Conservation (phyloP, 2,113 vertebrate genomes). For the Columbina picui region DNA sequence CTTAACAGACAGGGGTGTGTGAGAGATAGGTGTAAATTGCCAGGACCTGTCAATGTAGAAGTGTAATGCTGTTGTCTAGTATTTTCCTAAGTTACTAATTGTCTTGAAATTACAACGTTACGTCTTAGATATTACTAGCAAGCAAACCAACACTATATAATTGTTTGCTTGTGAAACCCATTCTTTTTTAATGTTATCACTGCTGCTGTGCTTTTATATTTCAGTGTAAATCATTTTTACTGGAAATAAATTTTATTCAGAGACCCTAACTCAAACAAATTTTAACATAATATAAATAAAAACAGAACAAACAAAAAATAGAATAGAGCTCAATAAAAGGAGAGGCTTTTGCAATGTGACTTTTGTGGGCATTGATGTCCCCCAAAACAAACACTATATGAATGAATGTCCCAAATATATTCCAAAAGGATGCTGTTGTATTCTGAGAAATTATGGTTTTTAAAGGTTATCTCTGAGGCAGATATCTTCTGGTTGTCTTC, state of each 20-base stretch:
- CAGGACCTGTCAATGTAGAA: neutral
- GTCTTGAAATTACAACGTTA: neutral
- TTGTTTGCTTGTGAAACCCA: neutral
- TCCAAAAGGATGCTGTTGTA: neutral
- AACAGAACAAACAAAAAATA: neutral
- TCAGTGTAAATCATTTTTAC: neutral
- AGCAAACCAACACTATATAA: neutral
- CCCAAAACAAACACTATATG: neutral
- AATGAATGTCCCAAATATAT: neutral
- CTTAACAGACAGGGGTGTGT: neutral
- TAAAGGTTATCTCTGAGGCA: neutral
- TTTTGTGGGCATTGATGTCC: neutral
- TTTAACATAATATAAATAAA: neutral
- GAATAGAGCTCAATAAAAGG: neutral
- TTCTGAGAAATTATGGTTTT: neutral
- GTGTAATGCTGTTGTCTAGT: neutral
- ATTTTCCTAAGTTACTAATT: neutral
- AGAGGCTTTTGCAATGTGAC: neutral
- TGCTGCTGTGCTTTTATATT: neutral
- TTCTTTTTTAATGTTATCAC: neutral
- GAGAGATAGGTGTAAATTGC: neutral
- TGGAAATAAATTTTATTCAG: neutral
- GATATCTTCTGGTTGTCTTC: neutral
- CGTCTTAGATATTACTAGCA: neutral
- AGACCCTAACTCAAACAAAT: neutral